Conservation (phyloP, 2,888 invertebrate genomes). For the Ceramica pisi region DNA sequence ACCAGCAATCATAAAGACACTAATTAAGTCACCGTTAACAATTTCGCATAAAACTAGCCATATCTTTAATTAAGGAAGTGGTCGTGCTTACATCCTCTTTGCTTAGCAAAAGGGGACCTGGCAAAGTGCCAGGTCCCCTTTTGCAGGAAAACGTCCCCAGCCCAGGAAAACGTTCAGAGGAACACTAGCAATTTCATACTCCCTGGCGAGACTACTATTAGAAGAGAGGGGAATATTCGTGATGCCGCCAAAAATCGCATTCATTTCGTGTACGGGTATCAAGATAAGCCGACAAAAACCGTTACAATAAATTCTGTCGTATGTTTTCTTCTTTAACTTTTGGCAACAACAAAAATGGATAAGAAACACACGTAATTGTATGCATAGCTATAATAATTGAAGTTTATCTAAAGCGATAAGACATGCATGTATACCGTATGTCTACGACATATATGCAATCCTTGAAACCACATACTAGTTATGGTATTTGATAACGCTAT, state of each 20-base stretch:
- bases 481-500: too few species aligned
- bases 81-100: conserved; percentile 41
- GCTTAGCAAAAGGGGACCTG: conserved; percentile 31
- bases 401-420: conserved; percentile 29
- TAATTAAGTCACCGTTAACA: conserved; percentile 25
- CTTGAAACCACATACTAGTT: too few species aligned
- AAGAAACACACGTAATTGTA: conserved; percentile 22
- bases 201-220: conserved; percentile 10
- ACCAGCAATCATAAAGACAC: conserved; percentile 16
- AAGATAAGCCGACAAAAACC: not conserved
- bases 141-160: too few species aligned
- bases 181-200: conserved; percentile 20
- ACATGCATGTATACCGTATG: conserved; percentile 13
- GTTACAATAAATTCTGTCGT: not conserved
- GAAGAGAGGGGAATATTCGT: not conserved
- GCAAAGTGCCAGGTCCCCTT: conserved; percentile 47
- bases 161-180: conserved; percentile 5
- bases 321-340: not conserved
- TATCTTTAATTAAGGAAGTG: conserved; percentile 43
- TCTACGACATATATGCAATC: too few species aligned
- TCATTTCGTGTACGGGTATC: not conserved
- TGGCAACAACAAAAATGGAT: not conserved
- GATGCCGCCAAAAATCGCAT: not conserved
- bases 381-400: conserved; percentile 32
- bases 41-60: conserved; percentile 37